Conservation (phyloP, 2,888 invertebrate species). For the Allolobophora icterica region DNA sequence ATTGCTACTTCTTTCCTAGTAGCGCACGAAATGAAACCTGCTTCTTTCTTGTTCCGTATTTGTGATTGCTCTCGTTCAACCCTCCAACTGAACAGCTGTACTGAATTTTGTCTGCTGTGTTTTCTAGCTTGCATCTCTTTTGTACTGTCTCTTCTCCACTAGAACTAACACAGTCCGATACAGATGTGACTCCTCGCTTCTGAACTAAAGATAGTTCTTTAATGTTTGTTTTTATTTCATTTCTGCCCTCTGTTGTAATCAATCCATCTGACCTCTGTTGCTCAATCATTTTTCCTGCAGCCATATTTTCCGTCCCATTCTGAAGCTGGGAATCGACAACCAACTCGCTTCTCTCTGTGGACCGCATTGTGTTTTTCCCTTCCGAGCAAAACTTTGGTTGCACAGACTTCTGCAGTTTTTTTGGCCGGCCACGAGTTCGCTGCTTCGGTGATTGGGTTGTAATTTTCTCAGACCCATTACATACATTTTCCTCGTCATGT, state of each 20-base stretch:
- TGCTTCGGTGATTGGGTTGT: neutral
- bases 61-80: neutral
- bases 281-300: neutral
- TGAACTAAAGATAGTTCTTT: neutral
- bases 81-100: neutral
- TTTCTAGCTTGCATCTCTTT: neutral
- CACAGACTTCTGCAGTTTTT: neutral
- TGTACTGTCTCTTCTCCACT: neutral
- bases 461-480: neutral
- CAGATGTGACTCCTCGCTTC: neutral
- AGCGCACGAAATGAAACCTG: constrained; percentile 20
- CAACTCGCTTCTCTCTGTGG: neutral
- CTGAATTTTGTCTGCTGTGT: neutral
- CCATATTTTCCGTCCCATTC: neutral
- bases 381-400: neutral
- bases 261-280: neutral
- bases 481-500: neutral
- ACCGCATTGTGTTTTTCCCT: neutral
- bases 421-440: neutral
- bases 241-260: neutral
- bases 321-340: neutral
- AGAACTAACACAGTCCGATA: neutral
- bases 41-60: constrained; percentile 25
- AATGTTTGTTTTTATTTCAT: neutral
- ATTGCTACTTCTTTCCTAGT: constrained; percentile 21